Evolutionary conservation across 2,888 invertebrate genomes (phyloP), one percentile per base, ranked within the genome.

Genomic region (Rhamnusium bicolor): DNA sequence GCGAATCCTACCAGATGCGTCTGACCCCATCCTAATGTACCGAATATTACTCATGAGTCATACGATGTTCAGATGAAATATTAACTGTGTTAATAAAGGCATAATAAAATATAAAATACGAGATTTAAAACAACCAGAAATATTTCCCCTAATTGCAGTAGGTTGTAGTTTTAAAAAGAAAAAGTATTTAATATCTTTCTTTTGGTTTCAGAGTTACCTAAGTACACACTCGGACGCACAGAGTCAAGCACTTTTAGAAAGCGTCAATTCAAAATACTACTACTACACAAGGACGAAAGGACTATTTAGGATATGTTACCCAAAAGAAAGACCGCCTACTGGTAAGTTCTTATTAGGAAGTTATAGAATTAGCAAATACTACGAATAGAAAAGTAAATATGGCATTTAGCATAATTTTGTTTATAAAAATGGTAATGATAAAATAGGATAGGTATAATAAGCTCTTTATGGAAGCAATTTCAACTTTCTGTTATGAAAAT

Each of bases 231-330:
- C 90, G 69, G 92, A 93, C 78, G 89, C 90, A 71, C 93, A 93
- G 86, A 93, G 94, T 75, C 91, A 91, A 83, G 90, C 92, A 46
- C 89, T 95, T 81, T 88, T 96, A 82, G 94, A 94, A 84, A 94
- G 92, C 84, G 91, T 97, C 88, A 96, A 95, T 88, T 90, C 90
- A 60, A 96, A 97, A 89, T 96, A 95, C 86, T 95, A 93, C 87
- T 98, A 94, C 89, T 98, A 93, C 89, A 96, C 97, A 76, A 92
- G 98, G 88, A 97, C 97, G 87, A 94, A 96, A 87, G 98, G 98
- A 79, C 91, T 98, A 69, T 98, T 98, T 91, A 92, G 98, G 88
- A 94, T 95, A 88, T 98, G 98, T 88, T 98, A 97, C 89, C 97
- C 97, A 47, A 96, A 96, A 88, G 96, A 96, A 84, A 91, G 96